Evolutionary conservation across 2,797 vertebrate genomes (phyloP), one percentile per base, ranked within the genome.

Genomic region (Hapalemur alaotrensis): DNA sequence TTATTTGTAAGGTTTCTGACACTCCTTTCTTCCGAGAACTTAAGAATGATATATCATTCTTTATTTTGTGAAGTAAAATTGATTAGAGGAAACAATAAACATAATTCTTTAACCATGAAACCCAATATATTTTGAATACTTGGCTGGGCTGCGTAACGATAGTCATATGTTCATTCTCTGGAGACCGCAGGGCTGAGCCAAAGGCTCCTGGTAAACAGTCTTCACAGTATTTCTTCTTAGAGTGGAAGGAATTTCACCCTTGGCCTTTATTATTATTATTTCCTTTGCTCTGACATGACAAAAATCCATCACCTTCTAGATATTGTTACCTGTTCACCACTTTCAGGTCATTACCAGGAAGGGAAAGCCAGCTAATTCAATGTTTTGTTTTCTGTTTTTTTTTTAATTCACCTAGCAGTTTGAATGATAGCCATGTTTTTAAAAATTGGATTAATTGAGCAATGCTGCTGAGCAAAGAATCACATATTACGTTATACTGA

Each of bases 51-150:
- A 79, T 35, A 95, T 94, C 73, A 50, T 73, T 97, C 85, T 97
- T 97, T 97, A 96, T 95, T 98, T 96, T 83, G 90, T 89, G 96
- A 97, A 93, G 85, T 85, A 95, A 96, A 97, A 97, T 96, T 97
- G 97, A 96, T 97, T 96, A 97, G 90, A 93, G 80, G 65, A 96
- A 97, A 95, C 88, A 93, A 95, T 97, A 96, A 96, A 96, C 95
- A 97, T 97, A 97, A 97, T 97, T 98, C 95, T 96, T 96, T 95
- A 95, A 85, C 93, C 69, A 83, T 75, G 95, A 97, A 96, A 73
- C 63, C 38, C 67, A 79, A 73, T 97, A 89, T 93, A 93, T 96
- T 96, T 89, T 93, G 94, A 96, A 95, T 96, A 63, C 95, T 95
- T 91, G 92, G 41, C 90, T 73, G 28, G 67, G 57, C 78, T 73